These are phyloP conservation scores for Conopomorpha cramerella DNA, from an alignment of 1,140 invertebrate species.

Conservation along the genomic window DNA sequence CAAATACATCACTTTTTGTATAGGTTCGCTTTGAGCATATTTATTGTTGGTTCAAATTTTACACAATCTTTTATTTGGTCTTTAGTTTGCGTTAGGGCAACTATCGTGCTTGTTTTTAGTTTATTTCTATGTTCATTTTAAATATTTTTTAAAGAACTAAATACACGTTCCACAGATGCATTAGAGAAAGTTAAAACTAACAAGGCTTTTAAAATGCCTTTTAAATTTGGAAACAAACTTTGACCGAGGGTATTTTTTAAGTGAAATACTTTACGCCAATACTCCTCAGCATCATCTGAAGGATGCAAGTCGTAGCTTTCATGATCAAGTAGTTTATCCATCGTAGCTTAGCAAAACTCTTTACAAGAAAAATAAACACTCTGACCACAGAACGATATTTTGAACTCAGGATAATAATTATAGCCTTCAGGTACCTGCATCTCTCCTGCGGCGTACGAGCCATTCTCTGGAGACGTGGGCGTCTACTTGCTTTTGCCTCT, in stretches of 20 bases:
- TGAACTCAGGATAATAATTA: too few species aligned
- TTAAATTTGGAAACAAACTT: slow-evolving; percentile 2
- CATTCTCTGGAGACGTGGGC: too few species aligned
- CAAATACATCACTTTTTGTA: slow-evolving; percentile 3
- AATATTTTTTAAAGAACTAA: slow-evolving; percentile 2
- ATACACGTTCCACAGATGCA: slow-evolving; percentile 3
- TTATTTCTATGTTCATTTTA: slow-evolving; percentile 4
- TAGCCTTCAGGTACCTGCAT: too few species aligned
- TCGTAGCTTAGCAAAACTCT: too few species aligned
- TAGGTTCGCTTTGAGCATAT: slow-evolving; percentile 4
- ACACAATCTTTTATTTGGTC: slow-evolving; percentile 2
- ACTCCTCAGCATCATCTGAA: too few species aligned
- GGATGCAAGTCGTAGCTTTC: too few species aligned
- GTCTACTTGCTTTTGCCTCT: too few species aligned
- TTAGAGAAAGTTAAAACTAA: slow-evolving; percentile 3
- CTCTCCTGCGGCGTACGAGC: too few species aligned
- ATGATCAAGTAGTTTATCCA: too few species aligned
- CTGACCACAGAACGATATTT: too few species aligned
- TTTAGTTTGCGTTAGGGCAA: slow-evolving; percentile 2
- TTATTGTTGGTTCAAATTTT: slow-evolving; percentile 3
- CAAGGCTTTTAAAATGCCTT: slow-evolving; percentile 3
- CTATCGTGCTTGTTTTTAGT: slow-evolving; percentile 4
- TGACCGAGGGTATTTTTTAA: slow-evolving; percentile 2
- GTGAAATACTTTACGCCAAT: slow-evolving; percentile 1
- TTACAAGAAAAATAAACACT: too few species aligned